Percentiles rank a stretch among this genome's conserved stretches.
Conservation (phyloP, 1,140 invertebrate species). For the Brachionus plicatilis region DNA sequence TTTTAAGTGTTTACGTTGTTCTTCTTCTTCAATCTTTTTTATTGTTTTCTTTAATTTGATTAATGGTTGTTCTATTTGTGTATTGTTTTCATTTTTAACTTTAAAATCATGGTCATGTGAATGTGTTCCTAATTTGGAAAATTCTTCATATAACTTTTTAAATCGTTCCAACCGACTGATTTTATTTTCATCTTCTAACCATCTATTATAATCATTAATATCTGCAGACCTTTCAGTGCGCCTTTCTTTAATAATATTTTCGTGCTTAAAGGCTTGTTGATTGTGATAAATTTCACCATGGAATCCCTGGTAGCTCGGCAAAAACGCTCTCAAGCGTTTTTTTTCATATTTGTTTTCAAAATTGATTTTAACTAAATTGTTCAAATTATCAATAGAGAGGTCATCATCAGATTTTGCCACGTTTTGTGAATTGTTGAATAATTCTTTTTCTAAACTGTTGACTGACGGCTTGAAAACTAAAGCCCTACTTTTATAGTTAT, state of each 20-base stretch:
- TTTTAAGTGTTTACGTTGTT: neutral
- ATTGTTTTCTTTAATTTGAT: constrained; percentile 7
- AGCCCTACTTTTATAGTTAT: neutral
- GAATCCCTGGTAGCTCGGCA: neutral
- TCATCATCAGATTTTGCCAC: neutral
- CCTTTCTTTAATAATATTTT: neutral
- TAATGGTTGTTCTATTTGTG: neutral
- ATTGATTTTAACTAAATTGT: neutral
- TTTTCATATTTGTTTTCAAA: neutral
- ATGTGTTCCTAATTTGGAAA: neutral
- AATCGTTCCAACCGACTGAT: neutral
- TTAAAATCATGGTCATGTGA: neutral
- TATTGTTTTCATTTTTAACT: neutral
- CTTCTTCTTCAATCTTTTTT: constrained; percentile 22
- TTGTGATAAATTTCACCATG: constrained; percentile 7
- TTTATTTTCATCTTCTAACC: constrained; percentile 2
- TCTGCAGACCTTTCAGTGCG: neutral
- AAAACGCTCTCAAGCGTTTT: neutral
- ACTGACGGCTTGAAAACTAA: neutral
- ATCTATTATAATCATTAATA: constrained; percentile 6
- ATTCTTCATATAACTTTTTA: constrained; percentile 22
- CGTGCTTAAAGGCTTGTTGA: neutral
- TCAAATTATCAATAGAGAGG: neutral
- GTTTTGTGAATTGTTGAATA: neutral
- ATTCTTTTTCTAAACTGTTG: neutral